Percentiles rank a stretch among this genome's conserved stretches.
Evolutionary conservation across 2,113 vertebrate genomes (phyloP).

Genomic region (Lampris megalopsis): DNA sequence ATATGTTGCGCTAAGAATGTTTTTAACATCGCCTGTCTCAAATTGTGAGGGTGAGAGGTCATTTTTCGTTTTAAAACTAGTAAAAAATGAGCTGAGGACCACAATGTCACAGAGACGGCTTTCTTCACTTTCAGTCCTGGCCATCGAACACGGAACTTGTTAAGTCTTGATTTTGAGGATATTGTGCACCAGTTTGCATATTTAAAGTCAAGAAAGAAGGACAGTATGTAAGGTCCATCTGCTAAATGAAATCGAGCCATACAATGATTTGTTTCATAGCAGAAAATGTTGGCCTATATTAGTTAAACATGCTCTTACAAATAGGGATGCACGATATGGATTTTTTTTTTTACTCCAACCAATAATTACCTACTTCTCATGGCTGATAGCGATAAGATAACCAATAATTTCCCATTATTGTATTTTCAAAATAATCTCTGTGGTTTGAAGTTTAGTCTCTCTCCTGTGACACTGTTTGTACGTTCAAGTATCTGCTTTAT

Average conservation of each 20-base stretch:
- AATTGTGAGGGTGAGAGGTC: neutral
- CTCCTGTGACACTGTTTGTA: too few relatives aligned
- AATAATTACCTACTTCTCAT: neutral
- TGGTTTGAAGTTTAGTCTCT: too few relatives aligned
- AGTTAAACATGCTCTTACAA: constrained; percentile 5
- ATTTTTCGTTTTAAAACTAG: neutral
- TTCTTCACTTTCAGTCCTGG: neutral
- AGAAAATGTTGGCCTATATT: neutral
- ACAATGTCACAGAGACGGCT: too few relatives aligned
- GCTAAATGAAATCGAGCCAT: neutral
- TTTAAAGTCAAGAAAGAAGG: neutral
- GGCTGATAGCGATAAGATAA: neutral
- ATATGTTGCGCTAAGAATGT: too few relatives aligned
- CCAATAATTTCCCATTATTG: neutral
- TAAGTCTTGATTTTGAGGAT: neutral
- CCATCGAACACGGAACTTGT: neutral
- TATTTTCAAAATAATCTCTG: constrained; percentile 1
- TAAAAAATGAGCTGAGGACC: neutral
- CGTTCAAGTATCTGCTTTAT: neutral
- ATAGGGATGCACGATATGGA: neutral
- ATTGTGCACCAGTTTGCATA: too few relatives aligned
- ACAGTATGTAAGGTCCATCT: neutral
- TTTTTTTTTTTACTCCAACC: neutral
- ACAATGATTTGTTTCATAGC: neutral
- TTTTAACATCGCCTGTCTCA: too few relatives aligned